Base-by-base conservation (phyloP, 2,888 invertebrate species). In the Seira musarum region DNA sequence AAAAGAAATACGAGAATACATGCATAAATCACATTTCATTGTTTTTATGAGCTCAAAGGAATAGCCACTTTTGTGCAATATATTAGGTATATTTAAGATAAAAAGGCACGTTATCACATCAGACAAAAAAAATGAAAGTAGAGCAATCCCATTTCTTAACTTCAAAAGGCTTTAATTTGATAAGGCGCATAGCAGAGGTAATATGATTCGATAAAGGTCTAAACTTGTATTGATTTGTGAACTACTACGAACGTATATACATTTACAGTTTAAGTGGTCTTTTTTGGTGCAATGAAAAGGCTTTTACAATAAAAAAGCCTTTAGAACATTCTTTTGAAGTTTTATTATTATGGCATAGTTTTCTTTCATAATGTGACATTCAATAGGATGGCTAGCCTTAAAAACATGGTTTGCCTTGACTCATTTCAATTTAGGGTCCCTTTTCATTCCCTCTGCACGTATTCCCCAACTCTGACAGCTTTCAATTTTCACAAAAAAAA, bases 41-140 rank as follows among this genome's bases (percentile, higher is more conserved):
- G 15, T 57, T 40, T 40, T 40, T n/a, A 57, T n/a, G 17, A 40
- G 8, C 57, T 57, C 57, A 57, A n/a, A 15, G n/a, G 57, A 40
- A 40, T 57, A 57, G 57, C 57, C 57, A 17, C 3, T n/a, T 57
- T 57, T 57, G 57, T 57, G 17, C 57, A 57, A 57, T 57, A n/a
- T 57, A 8, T 8, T 10, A 57, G n/a, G 10, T 57, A 57, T n/a
- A 57, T 40, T 40, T n/a, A n/a, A n/a, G 57, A 57, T 57, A 40
- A 57, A 57, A 57, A 57, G 57, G 57, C 57, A 57, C 57, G 57
- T 57, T 57, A 57, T 57, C 57, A 57, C 57, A 57, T 57, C 57
- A n/a, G n/a, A n/a, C 17, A n/a, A n/a, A 40, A 40, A 40, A 40
- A 40, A 40, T 40, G 40, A 57, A 57, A 57, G 57, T 57, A 8